Conservation (phyloP, 2,113 vertebrate genomes). For the Paramormyrops kingsleyae region DNA sequence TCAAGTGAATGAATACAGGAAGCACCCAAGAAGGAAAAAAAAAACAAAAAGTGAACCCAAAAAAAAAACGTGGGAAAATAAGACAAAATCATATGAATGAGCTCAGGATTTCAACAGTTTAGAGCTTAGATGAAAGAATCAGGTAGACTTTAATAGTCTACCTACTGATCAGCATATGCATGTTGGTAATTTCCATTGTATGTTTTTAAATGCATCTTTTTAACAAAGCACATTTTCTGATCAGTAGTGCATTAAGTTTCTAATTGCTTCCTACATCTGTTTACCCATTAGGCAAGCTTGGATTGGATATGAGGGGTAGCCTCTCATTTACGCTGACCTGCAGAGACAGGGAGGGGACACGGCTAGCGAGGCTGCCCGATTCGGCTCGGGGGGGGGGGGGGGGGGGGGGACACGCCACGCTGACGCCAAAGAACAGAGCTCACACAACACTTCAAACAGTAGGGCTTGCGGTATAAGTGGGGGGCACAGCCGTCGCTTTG, state of each 20-base stretch:
- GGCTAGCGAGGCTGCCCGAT: not conserved
- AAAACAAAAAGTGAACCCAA: not conserved
- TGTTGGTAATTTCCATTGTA: not conserved
- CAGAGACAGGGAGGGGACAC: not conserved
- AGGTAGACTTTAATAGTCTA: not conserved
- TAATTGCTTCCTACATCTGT: not conserved
- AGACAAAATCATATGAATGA: not conserved
- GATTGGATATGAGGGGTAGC: not conserved
- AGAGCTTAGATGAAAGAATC: not conserved
- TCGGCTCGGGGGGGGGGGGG: not conserved
- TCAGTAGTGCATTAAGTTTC: not conserved
- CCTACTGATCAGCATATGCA: not conserved
- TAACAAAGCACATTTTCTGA: not conserved
- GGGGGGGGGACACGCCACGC: not conserved
- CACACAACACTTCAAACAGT: not conserved
- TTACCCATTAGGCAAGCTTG: not conserved
- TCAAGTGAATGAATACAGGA: not conserved
- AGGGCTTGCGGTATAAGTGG: not conserved
- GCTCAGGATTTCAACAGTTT: not conserved
- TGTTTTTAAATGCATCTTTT: not conserved
- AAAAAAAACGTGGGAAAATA: not conserved
- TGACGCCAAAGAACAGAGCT: not conserved
- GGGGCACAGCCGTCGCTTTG: not conserved
- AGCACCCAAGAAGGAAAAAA: not conserved
- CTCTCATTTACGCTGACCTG: not conserved